phyloP scores from a whole-genome alignment of 2,113 vertebrate species.

The Myodes glareolus region DNA sequence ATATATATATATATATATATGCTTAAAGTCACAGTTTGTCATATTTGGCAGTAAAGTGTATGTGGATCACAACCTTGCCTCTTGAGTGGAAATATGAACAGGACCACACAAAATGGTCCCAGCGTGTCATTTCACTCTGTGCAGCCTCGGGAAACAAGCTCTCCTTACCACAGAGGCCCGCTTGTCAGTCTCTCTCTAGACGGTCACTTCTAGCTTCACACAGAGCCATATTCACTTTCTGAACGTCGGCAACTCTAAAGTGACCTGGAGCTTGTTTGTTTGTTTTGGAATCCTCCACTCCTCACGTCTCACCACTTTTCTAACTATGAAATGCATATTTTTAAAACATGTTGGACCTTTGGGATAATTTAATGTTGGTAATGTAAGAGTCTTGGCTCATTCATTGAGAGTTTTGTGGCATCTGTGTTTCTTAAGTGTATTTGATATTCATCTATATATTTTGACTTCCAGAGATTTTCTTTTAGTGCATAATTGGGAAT shows the following conservation, averaged over 20 bases:
- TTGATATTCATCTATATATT: conserved; percentile 69
- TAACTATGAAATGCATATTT: conserved; percentile 68
- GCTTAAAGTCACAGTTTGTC: conserved; percentile 85
- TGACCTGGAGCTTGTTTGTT: conserved; percentile 76
- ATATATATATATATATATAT: conserved; percentile 85
- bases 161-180: conserved; percentile 82
- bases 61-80: conserved; percentile 77
- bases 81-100: conserved; percentile 85
- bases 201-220: conserved; percentile 64
- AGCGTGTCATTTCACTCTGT: conserved; percentile 85
- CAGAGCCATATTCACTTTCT: conserved; percentile 74
- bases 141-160: conserved; percentile 85
- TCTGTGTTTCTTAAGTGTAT: conserved; percentile 58
- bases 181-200: conserved; percentile 84
- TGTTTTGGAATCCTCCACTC: conserved; percentile 56
- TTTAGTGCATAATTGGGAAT: conserved; percentile 62
- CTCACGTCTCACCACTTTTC: conserved; percentile 71
- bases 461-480: conserved; percentile 62
- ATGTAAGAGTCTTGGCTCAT: conserved; percentile 64
- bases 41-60: conserved; percentile 84
- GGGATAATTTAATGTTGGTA: conserved; percentile 50
- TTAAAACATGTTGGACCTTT: conserved; percentile 69
- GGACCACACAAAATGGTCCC: conserved; percentile 88
- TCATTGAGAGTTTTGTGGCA: conserved; percentile 66
- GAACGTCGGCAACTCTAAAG: conserved; percentile 74